Conservation (phyloP, 2,888 invertebrate species). For the Zhengitettix transpicula region DNA sequence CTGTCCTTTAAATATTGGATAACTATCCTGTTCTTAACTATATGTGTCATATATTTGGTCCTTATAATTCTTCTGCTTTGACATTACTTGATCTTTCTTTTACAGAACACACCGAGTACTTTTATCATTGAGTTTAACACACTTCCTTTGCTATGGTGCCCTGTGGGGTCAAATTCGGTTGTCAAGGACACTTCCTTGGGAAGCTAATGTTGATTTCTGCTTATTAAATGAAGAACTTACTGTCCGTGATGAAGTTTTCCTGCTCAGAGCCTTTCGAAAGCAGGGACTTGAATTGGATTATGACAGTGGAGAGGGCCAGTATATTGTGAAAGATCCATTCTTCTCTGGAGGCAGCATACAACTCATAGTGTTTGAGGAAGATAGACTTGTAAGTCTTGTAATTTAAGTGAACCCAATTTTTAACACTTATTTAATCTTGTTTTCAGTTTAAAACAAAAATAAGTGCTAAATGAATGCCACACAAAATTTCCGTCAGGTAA, state of each 20-base stretch:
- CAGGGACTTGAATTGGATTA: slow-evolving; percentile 29
- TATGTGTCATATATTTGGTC: too few species aligned
- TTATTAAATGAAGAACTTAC: slow-evolving; percentile 29
- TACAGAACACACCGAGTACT: slow-evolving; percentile 26
- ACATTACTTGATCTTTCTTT: neutral
- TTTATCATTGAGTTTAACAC: slow-evolving; percentile 28
- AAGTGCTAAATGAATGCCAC: too few species aligned
- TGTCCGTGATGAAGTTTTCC: slow-evolving; percentile 28
- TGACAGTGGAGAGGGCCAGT: slow-evolving; percentile 31
- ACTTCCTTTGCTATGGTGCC: slow-evolving; percentile 37
- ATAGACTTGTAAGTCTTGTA: slow-evolving; percentile 22
- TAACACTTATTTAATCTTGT: too few species aligned
- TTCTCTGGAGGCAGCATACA: slow-evolving; percentile 22
- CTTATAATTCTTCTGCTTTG: too few species aligned
- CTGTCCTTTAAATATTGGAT: too few species aligned
- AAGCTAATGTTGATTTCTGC: slow-evolving; percentile 33
- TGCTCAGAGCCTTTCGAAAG: slow-evolving; percentile 30
- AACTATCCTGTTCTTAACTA: too few species aligned
- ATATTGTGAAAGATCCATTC: slow-evolving; percentile 23
- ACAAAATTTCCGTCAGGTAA: too few species aligned
- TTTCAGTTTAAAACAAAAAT: too few species aligned
- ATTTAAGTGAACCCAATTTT: too few species aligned
- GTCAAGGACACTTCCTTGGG: slow-evolving; percentile 35
- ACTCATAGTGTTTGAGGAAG: slow-evolving; percentile 32
- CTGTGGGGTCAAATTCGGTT: slow-evolving; percentile 38